These are phyloP conservation scores for Sphaerophoria rueppellii DNA, from an alignment of 2,888 invertebrate genomes.

Conservation along the genomic window DNA sequence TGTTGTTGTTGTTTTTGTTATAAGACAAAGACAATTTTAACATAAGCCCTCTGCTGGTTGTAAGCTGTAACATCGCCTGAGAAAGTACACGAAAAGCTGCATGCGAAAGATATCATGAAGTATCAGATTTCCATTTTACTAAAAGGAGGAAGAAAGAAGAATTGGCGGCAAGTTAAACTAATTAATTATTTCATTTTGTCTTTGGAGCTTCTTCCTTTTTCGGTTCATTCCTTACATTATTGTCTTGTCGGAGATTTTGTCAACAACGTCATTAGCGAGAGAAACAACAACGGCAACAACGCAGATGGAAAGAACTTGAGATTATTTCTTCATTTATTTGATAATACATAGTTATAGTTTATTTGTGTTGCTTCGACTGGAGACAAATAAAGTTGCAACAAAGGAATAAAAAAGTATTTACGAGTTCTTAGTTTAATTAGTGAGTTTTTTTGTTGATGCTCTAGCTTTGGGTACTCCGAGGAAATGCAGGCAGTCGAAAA, in stretches of 20 bases:
- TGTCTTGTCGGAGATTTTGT: slow-evolving; percentile 38
- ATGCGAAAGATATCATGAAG: background rate
- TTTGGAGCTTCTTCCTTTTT: background rate
- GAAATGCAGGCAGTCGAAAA: too few species aligned
- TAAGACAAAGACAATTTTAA: too few species aligned
- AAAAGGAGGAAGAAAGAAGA: background rate
- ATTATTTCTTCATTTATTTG: slow-evolving; percentile 5
- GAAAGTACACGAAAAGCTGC: too few species aligned
- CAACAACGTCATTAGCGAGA: slow-evolving; percentile 19
- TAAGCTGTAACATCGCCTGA: too few species aligned
- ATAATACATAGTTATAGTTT: background rate
- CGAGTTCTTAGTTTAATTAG: background rate
- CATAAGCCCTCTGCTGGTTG: too few species aligned
- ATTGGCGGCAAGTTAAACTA: slow-evolving; percentile 35
- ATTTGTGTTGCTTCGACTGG: background rate
- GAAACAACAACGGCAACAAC: too few species aligned
- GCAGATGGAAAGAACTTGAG: background rate
- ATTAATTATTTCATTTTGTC: slow-evolving; percentile 54
- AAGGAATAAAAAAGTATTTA: too few species aligned
- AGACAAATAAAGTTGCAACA: too few species aligned
- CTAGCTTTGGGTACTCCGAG: too few species aligned
- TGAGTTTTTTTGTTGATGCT: background rate
- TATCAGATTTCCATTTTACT: slow-evolving; percentile 45
- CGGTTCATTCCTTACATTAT: background rate
- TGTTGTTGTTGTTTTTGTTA: too few species aligned